Evolutionary conservation across 1,140 invertebrate genomes (phyloP), one percentile per base, ranked within the genome.

Genomic region (Drosophila insularis): DNA sequence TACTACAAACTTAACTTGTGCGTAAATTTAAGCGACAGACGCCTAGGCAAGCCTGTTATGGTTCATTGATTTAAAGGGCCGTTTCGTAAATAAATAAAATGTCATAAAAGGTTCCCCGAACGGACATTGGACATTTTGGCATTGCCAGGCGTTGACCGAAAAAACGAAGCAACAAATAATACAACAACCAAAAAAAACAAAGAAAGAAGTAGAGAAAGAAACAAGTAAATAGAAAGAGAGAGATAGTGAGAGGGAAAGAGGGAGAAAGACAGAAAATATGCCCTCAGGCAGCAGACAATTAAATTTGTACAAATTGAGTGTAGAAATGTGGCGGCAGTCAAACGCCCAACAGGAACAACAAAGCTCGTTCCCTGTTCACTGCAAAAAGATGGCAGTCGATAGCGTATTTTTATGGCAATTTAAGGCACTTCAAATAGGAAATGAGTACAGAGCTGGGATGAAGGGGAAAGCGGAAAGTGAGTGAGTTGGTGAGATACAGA

Each of bases 271-370:
- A 75, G 65, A 68, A 54, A 19, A n/a, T 19, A 19, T 32, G 31
- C 43, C 59, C 59, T 43, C 50, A 43, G 79, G 82, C 82, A 55
- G 71, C 80, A 89, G 76, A 87, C 84, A 87, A 89, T 87, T 87
- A 87, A 87, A 87, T 87, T 87, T 89, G 84, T 89, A 87, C 84
- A 89, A 87, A 87, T 87, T 87, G 82, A 87, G 84, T 89, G 82
- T 81, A 87, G 81, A 86, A 86, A 86, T 86, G 82, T 79, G 81
- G 82, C 79, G 78, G 68, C 71, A 10, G 43, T 17, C 71, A 86
- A 71, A 78, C 67, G 71, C 60, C 65, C 73, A 80, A 56, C 39
- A 62, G 54, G 61, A 71, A 66, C 53, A 72, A 73, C 58, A 72
- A 32, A 72, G 37, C 62, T 40, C 54, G 35, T 13, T 27, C 11